phyloP scores from a whole-genome alignment of 2,888 invertebrate species.

The Amblyjoppa proteus region DNA sequence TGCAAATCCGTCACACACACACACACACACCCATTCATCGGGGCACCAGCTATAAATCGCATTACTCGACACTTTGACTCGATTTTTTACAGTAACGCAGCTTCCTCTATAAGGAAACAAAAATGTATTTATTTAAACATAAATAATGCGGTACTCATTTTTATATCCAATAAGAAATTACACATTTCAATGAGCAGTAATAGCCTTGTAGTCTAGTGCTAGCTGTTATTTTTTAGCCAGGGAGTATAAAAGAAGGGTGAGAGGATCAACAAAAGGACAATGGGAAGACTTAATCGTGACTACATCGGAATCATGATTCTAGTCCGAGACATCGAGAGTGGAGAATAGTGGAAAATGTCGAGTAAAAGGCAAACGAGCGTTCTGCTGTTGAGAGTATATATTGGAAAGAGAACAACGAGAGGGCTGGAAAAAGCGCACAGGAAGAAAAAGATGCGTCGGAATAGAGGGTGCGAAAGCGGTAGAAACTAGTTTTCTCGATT shows the following conservation, averaged over 20 bases:
- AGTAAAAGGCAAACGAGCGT: conserved; percentile 19
- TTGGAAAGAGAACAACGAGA: conserved; percentile 8
- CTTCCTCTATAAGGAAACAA: too few relatives aligned
- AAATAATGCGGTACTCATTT: too few relatives aligned
- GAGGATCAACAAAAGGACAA: conserved; percentile 11
- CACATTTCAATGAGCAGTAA: too few relatives aligned
- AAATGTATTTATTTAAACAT: too few relatives aligned
- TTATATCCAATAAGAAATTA: too few relatives aligned
- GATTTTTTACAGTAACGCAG: too few relatives aligned
- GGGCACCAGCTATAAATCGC: too few relatives aligned
- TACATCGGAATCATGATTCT: conserved; percentile 15
- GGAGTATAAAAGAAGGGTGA: conserved; percentile 1
- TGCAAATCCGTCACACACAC: too few relatives aligned
- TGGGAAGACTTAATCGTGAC: conserved; percentile 18
- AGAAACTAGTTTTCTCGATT: conserved; percentile 67
- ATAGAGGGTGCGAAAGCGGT: conserved; percentile 47
- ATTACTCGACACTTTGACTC: too few relatives aligned
- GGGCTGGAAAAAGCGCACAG: conserved; percentile 22
- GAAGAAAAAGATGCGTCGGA: conserved; percentile 27
- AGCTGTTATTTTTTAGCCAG: too few relatives aligned
- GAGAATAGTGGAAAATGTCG: conserved; percentile 12
- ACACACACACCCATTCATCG: too few relatives aligned
- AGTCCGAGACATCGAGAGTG: not conserved
- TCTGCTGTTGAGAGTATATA: not conserved
- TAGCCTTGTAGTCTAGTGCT: too few relatives aligned